A percentile compares a stretch with the other conserved stretches of the same genome.
Evolutionary conservation across 1,140 invertebrate species (phyloP).

Genomic region (Rhizoglyphus robini): DNA sequence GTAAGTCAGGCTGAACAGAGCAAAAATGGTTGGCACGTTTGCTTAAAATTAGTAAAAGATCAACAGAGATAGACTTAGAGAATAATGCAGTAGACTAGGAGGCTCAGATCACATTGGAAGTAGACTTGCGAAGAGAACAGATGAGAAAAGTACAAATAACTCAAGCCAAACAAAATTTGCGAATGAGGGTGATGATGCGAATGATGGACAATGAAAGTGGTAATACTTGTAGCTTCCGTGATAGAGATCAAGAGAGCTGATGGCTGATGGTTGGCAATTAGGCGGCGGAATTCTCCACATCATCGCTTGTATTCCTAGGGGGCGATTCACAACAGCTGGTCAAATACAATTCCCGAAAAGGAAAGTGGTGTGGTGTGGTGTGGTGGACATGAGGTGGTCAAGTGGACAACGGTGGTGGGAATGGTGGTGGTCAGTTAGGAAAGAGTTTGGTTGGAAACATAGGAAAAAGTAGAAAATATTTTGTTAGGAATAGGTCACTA

Average conservation of each 20-base stretch:
- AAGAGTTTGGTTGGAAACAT: too few species aligned
- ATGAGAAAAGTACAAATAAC: background rate
- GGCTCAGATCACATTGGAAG: background rate
- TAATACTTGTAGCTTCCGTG: background rate
- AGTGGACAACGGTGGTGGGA: background rate
- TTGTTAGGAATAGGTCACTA: too few species aligned
- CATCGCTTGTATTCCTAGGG: conserved; percentile 13
- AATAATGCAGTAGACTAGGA: background rate
- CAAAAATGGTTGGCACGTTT: too few species aligned
- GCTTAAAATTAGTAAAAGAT: too few species aligned
- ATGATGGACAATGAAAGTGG: background rate
- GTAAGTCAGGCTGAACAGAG: too few species aligned
- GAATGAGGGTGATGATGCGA: background rate
- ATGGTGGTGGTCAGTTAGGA: too few species aligned
- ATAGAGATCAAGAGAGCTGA: background rate
- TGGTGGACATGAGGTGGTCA: background rate
- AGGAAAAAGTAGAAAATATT: too few species aligned
- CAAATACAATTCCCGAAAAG: background rate
- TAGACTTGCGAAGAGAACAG: background rate
- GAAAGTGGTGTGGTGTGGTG: background rate
- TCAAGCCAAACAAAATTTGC: background rate
- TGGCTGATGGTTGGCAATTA: background rate
- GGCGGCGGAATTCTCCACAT: conserved; percentile 11
- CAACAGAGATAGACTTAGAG: background rate
- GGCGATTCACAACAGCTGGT: conserved; percentile 11